Base-by-base conservation (phyloP, 2,113 vertebrate species). In the Chloebia gouldiae region DNA sequence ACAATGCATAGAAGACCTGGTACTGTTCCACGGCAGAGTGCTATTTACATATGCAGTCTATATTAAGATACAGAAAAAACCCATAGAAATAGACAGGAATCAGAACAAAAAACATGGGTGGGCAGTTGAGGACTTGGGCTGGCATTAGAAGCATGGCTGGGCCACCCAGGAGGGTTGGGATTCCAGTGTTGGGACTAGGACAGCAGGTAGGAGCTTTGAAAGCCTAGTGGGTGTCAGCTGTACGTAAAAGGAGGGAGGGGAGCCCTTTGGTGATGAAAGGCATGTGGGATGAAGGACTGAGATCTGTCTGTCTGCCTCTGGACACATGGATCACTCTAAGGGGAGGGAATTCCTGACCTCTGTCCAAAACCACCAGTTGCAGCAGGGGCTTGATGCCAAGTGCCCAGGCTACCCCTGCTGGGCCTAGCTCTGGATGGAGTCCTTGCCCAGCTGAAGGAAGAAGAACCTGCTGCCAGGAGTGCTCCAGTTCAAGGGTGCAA, bases 131-230 rank as follows among this genome's bases (percentile, higher is more conserved):
- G 51, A 66, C 35, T 39, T 75, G 11, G 51, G 23, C 25, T 21
- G 60, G 60, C 10, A 19, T 42, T n/a, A 78, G 54, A 73, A 65
- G 37, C 22, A 56, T 0, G 1, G 40, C 11, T 82, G 17, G 17
- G 50, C 13, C 50, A 77, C 28, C 17, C n/a, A 47, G 13, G 27
- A 18, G 11, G 23, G 11, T 1, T 61, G n/a, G 68, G 56, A 47
- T 70, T 12, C 25, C 25, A 49, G 40, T 10, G 19, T 0, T 39
- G 23, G 28, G 37, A 80, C 30, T 25, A 49, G 28, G 30, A 56
- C 1, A 16, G 33, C 27, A 70, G 47, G 10, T 1, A 78, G 33
- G 23, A 85, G 71, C 39, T 51, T 47, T 0, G 0, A 33, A 72
- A 76, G n/a, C 44, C 65, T 42, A 77, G 27, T 9, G 10, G 19